These are phyloP conservation scores for Oncorhynchus mykiss DNA, from an alignment of 2,113 vertebrate species.

Conservation along the genomic window DNA sequence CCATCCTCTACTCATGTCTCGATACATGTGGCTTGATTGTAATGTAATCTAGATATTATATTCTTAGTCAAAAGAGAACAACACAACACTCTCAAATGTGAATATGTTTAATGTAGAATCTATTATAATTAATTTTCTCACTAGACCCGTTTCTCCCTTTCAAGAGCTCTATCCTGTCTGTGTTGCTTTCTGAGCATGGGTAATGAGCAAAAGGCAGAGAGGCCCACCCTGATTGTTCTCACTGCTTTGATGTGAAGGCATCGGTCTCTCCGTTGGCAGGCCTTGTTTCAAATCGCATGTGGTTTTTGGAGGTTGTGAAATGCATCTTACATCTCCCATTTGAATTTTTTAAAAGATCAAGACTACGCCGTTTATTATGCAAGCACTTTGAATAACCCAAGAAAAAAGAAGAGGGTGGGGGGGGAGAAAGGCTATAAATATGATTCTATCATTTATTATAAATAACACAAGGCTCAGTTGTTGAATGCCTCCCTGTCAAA, in stretches of 20 bases:
- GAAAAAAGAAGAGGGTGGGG: too few relatives aligned
- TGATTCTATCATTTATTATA: constrained; percentile 31
- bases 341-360: constrained; percentile 44
- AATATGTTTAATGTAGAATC: too few relatives aligned
- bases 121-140: neutral
- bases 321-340: constrained; percentile 11
- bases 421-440: constrained; percentile 19
- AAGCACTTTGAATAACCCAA: constrained; percentile 26
- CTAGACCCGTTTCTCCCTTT: neutral
- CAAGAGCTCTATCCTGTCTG: too few relatives aligned
- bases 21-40: too few relatives aligned
- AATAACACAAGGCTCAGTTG: constrained; percentile 28
- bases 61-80: too few relatives aligned
- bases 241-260: neutral
- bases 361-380: constrained; percentile 26
- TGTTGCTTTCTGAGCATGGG: neutral
- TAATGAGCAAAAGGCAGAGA: neutral
- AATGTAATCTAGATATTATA: too few relatives aligned
- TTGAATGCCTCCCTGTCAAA: neutral
- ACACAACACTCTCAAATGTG: too few relatives aligned
- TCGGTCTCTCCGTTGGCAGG: neutral
- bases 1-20: too few relatives aligned
- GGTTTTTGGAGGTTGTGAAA: constrained; percentile 30
- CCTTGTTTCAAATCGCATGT: constrained; percentile 20
- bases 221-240: neutral